Evolutionary conservation across 2,797 vertebrate species (phyloP), one percentile per base, ranked within the genome.

Genomic region (Sibirionetta formosa): DNA sequence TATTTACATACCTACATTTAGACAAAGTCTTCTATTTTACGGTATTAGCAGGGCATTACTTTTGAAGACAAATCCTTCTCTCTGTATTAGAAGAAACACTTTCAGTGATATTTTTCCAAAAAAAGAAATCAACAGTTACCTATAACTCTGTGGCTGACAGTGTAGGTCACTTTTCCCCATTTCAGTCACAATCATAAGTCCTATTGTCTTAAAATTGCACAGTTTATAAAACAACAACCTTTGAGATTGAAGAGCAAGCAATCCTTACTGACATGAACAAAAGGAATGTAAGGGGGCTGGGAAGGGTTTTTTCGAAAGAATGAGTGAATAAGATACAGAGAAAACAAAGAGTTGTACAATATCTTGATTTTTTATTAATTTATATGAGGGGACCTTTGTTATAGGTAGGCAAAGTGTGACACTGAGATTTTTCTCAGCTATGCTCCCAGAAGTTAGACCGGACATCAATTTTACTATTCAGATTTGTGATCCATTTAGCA

Each of bases 361-460:
- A 33, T 31, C 1, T 18, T 53, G 8, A 8, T 19, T 90, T 71
- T 64, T 48, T 57, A 38, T 69, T 78, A 73, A 11, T 40, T 66
- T 66, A 23, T 63, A n/a, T 10, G 4, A 24, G 23, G 8, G 17
- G 19, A 46, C 6, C 1, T 1, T 66, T 5, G 3, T 40, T 26
- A 31, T 38, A 36, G 11, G n/a, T 48, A 56, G 36, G 56, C 64
- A 73, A 44, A 29, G 18, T 11, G 15, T 44, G 29, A 40, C 13
- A 18, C 40, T 24, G 57, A 82, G 22, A 2, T 82, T 10, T 76
- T 48, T 66, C 86, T 82, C 36, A 50, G 33, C n/a, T 76, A 9
- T 33, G 38, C 50, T 80, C n/a, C 42, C 54, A 13, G 0, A 5
- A 78, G 26, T 23, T 68, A 23, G n/a, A 35, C 24, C 2, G 24